These are phyloP conservation scores for Hirudo medicinalis DNA, from an alignment of 1,140 invertebrate species.

Conservation along the genomic window DNA sequence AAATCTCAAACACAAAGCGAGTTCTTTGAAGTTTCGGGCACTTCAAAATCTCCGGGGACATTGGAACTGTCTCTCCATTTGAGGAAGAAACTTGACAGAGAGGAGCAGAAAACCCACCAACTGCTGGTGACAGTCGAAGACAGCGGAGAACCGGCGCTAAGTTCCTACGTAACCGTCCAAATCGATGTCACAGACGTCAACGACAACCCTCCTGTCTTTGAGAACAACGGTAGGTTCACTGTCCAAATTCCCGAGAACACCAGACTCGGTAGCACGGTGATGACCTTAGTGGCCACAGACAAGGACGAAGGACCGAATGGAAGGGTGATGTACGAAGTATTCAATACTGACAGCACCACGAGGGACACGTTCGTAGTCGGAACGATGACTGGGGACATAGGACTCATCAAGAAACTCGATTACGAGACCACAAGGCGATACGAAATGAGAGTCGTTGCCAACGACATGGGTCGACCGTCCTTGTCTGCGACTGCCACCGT, in stretches of 20 bases:
- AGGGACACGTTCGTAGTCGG: background rate
- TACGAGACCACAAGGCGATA: background rate
- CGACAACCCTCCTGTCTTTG: slow-evolving; percentile 70
- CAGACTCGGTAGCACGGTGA: slow-evolving; percentile 41
- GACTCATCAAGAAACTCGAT: background rate
- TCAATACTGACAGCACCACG: background rate
- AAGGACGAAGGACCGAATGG: slow-evolving; percentile 19
- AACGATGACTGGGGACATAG: background rate
- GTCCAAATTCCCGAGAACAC: slow-evolving; percentile 34
- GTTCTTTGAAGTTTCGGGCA: too few relatives aligned
- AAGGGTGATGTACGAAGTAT: slow-evolving; percentile 42
- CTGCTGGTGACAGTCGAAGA: slow-evolving; percentile 37
- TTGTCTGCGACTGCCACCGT: slow-evolving; percentile 14
- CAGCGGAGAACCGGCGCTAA: slow-evolving; percentile 18
- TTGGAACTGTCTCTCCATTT: too few relatives aligned
- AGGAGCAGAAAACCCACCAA: slow-evolving; percentile 59
- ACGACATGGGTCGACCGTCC: slow-evolving; percentile 5
- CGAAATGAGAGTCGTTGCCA: slow-evolving; percentile 12
- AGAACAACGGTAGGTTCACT: slow-evolving; percentile 49
- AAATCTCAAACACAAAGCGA: too few relatives aligned
- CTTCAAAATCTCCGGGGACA: too few relatives aligned
- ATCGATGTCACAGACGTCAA: slow-evolving; percentile 46
- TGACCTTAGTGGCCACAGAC: slow-evolving; percentile 34
- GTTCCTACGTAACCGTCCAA: slow-evolving; percentile 10
- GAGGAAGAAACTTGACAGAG: slow-evolving; percentile 55